Conservation (phyloP, 2,797 vertebrate genomes). For the Lycodopsis pacificus region DNA sequence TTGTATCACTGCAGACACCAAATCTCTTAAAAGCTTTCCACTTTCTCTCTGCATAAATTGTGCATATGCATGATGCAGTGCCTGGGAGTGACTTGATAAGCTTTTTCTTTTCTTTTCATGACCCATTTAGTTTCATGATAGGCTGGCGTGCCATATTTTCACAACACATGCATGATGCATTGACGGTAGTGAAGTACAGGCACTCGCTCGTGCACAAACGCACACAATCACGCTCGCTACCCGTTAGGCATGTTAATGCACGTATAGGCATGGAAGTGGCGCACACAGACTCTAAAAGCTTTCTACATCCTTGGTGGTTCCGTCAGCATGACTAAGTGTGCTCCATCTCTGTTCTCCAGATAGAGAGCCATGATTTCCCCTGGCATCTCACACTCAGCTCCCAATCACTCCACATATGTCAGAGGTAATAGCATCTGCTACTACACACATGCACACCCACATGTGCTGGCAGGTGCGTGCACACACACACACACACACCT, state of each 20-base stretch:
- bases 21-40: slow-evolving; percentile 64
- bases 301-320: slow-evolving; percentile 55
- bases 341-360: slow-evolving; percentile 61
- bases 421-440: slow-evolving; percentile 51
- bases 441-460: slow-evolving; percentile 20
- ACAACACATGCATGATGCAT: slow-evolving; percentile 58
- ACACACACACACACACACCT: slow-evolving; percentile 26
- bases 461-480: slow-evolving; percentile 6
- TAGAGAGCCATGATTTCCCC: slow-evolving; percentile 62
- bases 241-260: slow-evolving; percentile 14
- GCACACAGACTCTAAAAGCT: slow-evolving; percentile 65
- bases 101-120: slow-evolving; percentile 37
- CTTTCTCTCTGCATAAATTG: slow-evolving; percentile 57
- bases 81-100: slow-evolving; percentile 53
- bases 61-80: slow-evolving; percentile 56
- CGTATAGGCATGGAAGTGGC: slow-evolving; percentile 25
- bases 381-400: slow-evolving; percentile 53
- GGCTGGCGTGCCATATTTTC: slow-evolving; percentile 57
- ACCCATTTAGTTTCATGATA: slow-evolving; percentile 54
- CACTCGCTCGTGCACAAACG: slow-evolving; percentile 2
- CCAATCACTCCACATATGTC: slow-evolving; percentile 60
- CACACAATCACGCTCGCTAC: slow-evolving; percentile 7
- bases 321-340: slow-evolving; percentile 68
- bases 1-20: slow-evolving; percentile 43
- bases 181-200: slow-evolving; percentile 15